A percentile compares a stretch with the other conserved stretches of the same genome.
phyloP scores from a whole-genome alignment of 2,113 vertebrate genomes.

The Prietella phreatophila region DNA sequence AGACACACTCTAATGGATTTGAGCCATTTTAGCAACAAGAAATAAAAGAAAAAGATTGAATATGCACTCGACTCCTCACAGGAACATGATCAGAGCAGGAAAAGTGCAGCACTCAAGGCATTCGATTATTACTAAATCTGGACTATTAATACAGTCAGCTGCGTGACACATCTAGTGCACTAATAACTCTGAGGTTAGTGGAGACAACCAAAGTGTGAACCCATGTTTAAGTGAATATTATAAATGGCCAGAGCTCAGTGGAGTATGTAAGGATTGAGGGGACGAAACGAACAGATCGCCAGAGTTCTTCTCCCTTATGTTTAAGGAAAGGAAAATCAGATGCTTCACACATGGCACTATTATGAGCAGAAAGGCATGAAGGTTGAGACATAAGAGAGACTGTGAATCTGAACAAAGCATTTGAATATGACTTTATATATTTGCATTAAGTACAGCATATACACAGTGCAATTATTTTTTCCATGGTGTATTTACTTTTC shows the following conservation, averaged over 20 bases:
- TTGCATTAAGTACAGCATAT: not conserved
- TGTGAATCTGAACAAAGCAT: not conserved
- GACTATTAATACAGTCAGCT: constrained; percentile 18
- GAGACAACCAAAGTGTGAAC: not conserved
- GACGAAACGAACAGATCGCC: not conserved
- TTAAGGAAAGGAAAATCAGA: not conserved
- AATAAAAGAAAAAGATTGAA: constrained; percentile 34
- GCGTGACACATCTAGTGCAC: not conserved
- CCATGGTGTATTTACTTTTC: too few species aligned
- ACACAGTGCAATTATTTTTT: too few species aligned
- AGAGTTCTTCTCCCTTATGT: not conserved
- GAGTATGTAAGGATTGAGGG: not conserved
- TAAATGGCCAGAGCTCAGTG: constrained; percentile 12
- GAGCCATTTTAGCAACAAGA: constrained; percentile 25
- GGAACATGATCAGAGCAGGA: not conserved
- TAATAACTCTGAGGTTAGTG: not conserved
- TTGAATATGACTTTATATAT: not conserved
- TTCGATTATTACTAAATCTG: constrained; percentile 17
- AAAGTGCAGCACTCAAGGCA: constrained; percentile 25
- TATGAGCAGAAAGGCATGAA: not conserved
- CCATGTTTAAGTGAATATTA: not conserved
- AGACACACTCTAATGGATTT: constrained; percentile 41
- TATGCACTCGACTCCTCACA: not conserved
- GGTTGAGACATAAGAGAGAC: not conserved
- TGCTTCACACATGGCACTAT: constrained; percentile 6